A percentile compares a stretch with the other conserved stretches of the same genome.
Conservation (phyloP, 2,888 invertebrate genomes). For the Spialia ferax region DNA sequence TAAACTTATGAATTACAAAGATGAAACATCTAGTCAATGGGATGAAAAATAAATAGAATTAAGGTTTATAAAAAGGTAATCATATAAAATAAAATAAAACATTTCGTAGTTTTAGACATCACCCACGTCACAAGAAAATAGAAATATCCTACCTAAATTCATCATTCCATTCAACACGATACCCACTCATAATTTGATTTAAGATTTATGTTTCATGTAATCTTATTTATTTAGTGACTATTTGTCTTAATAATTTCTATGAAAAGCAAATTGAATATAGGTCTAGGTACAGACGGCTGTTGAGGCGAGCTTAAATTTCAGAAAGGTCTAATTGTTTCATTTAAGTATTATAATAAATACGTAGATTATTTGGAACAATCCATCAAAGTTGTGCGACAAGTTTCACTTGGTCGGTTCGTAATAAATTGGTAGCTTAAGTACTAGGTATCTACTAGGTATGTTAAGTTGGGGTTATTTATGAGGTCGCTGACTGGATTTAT, state of each 20-base stretch:
- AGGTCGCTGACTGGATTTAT: constrained; percentile 43
- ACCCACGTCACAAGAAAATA: neutral
- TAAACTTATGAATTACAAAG: too few relatives aligned
- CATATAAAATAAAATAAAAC: neutral
- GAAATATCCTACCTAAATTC: neutral
- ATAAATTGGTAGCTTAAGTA: too few relatives aligned
- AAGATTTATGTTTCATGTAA: neutral
- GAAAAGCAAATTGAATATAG: constrained; percentile 10
- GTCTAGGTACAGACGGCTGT: neutral
- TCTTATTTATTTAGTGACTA: constrained; percentile 9
- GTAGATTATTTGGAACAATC: constrained; percentile 40
- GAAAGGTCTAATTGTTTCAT: neutral
- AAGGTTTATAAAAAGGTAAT: too few relatives aligned
- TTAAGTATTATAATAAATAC: neutral
- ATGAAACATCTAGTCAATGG: too few relatives aligned
- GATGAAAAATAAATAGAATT: too few relatives aligned
- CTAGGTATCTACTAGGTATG: too few relatives aligned
- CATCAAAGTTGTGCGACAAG: constrained; percentile 44
- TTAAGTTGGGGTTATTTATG: constrained; percentile 40
- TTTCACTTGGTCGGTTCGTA: constrained; percentile 31
- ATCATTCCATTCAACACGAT: neutral
- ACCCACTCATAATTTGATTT: neutral
- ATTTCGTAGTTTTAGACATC: neutral
- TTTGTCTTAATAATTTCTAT: constrained; percentile 13
- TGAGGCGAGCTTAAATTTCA: constrained; percentile 19